Evolutionary conservation across 2,113 vertebrate genomes (phyloP), one percentile per base, ranked within the genome.

Genomic region (Cyprinodon tularosa): DNA sequence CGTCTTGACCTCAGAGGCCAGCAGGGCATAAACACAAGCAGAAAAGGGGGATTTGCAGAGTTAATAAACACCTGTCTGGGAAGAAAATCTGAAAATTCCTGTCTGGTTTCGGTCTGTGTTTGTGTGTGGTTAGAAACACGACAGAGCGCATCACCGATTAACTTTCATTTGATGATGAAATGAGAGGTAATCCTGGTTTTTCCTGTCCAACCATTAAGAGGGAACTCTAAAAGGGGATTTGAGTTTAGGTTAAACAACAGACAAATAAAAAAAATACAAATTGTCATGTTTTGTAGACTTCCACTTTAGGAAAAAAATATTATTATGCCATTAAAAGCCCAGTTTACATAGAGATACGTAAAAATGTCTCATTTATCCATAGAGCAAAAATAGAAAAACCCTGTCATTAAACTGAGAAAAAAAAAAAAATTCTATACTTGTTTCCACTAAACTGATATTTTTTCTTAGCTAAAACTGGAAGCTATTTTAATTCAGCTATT

Each of bases 11-110:
- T 80, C 62, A 29, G 72, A 66, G 75, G 68, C 68, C 80, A 86
- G 68, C 15, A 60, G 78, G 72, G 74, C 80, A 66, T 42, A 44
- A 48, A 65, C 48, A 64, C 57, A 63, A 57, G 67, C 76, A 72
- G 59, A 76, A 82, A 77, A 71, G 76, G 61, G 72, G 80, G 74
- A 76, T 88, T 88, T 86, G 81, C 78, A 66, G 62, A 77, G 78
- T 83, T 86, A 88, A 83, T 84, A 77, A 84, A 83, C 90, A 91
- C 89, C 88, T 90, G 89, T 92, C 87, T 80, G 38, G 62, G 69
- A 11, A 72, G 68, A 40, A 48, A 40, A 79, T 81, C 68, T 48
- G 88, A 81, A 88, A 86, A 92, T 88, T 92, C 90, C 87, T 84
- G 88, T 90, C 82, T 90, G 47, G 74, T 88, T 77, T 80, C 65